Conservation (phyloP, 2,113 vertebrate species). For the Cebus imitator region DNA sequence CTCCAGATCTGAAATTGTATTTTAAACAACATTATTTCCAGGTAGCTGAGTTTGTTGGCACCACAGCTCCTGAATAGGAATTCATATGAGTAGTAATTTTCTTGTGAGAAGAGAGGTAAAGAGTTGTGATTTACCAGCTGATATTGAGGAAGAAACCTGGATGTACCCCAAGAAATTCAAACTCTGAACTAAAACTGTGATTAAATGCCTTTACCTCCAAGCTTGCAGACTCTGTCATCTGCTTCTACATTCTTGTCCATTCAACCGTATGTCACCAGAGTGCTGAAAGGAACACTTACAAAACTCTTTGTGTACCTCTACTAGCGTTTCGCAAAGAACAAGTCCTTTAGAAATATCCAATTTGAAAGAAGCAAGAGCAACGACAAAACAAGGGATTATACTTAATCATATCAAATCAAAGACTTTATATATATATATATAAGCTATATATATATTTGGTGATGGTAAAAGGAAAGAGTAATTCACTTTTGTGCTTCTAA, state of each 20-base stretch:
- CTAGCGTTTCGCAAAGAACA: not conserved
- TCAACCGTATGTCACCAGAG: not conserved
- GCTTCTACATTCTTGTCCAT: not conserved
- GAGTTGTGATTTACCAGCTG: not conserved
- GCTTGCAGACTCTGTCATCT: not conserved
- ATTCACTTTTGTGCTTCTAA: constrained; percentile 39
- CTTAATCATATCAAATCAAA: constrained; percentile 13
- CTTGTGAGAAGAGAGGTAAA: not conserved
- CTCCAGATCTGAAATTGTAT: not conserved
- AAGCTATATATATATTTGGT: not conserved
- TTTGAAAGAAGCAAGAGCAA: not conserved
- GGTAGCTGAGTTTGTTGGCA: not conserved
- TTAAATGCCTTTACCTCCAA: constrained; percentile 8
- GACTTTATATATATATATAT: too few species aligned
- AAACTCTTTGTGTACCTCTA: not conserved
- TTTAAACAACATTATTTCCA: not conserved
- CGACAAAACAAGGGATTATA: not conserved
- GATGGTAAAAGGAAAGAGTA: not conserved
- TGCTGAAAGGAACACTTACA: not conserved
- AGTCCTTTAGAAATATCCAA: not conserved
- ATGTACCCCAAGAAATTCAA: constrained; percentile 45
- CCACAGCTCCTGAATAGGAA: not conserved
- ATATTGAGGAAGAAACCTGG: constrained; percentile 20
- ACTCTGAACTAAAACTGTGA: constrained; percentile 44
- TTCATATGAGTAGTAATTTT: constrained; percentile 36